A percentile compares a stretch with the other conserved stretches of the same genome.
These are phyloP conservation scores for Pampus argenteus DNA, from an alignment of 2,797 vertebrate genomes.

Conservation along the genomic window DNA sequence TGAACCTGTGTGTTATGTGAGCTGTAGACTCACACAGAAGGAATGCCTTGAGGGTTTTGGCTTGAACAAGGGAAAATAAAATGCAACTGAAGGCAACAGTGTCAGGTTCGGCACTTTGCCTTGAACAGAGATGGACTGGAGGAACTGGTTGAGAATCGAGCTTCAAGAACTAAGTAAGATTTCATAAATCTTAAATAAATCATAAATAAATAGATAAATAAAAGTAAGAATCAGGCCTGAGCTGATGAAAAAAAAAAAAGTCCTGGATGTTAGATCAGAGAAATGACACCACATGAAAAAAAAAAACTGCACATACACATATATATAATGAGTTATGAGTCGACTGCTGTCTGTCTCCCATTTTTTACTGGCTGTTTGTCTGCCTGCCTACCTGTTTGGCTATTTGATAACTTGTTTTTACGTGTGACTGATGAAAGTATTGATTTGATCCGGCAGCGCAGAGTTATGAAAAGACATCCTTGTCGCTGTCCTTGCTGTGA, in stretches of 20 bases:
- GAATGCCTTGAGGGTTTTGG: conserved; percentile 43
- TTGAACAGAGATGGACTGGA: conserved; percentile 10
- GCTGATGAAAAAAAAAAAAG: conserved; percentile 50
- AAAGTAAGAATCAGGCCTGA: conserved; percentile 7
- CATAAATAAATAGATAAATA: not conserved
- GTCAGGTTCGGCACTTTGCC: conserved; percentile 14
- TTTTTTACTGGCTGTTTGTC: conserved; percentile 35
- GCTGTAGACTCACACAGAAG: conserved; percentile 59
- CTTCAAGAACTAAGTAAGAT: not conserved
- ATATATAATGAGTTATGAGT: conserved; percentile 58
- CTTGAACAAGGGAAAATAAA: conserved; percentile 53
- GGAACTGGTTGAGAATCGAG: conserved; percentile 15
- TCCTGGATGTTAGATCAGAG: conserved; percentile 22
- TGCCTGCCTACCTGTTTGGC: conserved; percentile 53
- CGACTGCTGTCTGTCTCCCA: conserved; percentile 56
- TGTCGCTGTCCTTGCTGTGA: conserved; percentile 58
- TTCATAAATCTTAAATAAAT: not conserved
- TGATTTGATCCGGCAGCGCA: conserved; percentile 57
- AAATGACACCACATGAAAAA: conserved; percentile 36
- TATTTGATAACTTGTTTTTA: conserved; percentile 24
- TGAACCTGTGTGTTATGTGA: conserved; percentile 55
- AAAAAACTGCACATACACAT: conserved; percentile 42
- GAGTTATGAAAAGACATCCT: conserved; percentile 48
- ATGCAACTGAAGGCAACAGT: conserved; percentile 16
- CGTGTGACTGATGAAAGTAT: conserved; percentile 59